Evolutionary conservation across 2,888 invertebrate genomes (phyloP), one percentile per base, ranked within the genome.

Genomic region (Protodeltote pygarga): DNA sequence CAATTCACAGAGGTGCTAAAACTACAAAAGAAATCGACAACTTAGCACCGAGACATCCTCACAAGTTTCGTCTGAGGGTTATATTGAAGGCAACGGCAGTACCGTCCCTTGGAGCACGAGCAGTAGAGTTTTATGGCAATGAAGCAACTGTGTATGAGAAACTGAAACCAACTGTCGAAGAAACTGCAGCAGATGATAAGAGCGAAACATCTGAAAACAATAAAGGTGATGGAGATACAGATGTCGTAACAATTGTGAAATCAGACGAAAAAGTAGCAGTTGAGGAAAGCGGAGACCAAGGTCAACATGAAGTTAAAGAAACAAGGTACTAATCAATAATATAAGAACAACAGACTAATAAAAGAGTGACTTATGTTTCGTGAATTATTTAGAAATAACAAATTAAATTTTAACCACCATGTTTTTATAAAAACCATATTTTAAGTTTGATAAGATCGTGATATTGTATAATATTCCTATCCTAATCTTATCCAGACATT

Each of bases 1-100:
- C n/a, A n/a, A n/a, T 38, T 81, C 79, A 9, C 77, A 93, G 93
- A 54, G 93, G 93, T 0, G 83, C 83, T 0, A 92, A 86, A 73
- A 85, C 82, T 0, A 72, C 61, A 2, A 87, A 82, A 60, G 76
- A 70, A 20, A 86, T 93, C 16, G 83, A 86, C 19, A 80, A 91
- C 53, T 71, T 94, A 6, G 81, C 89, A 0, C 92, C 93, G 0
- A 81, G 89, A 45, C 85, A 87, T 15, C 92, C 89, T 4, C 93
- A 93, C 66, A 83, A 79, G 28, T 93, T 93, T 58, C 77, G 93
- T 8, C 49, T 93, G 2, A 83, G 81, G 71, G 73, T 83, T 0
- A 80, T 77, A 8, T 55, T 87, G 17, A 84, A 77, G 75, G 81
- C 74, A 0, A 58, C 70, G 2, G 79, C 79, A 0, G 79, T 85